These are phyloP conservation scores for Copidosoma floridanum DNA, from an alignment of 1,140 invertebrate species.

Conservation along the genomic window DNA sequence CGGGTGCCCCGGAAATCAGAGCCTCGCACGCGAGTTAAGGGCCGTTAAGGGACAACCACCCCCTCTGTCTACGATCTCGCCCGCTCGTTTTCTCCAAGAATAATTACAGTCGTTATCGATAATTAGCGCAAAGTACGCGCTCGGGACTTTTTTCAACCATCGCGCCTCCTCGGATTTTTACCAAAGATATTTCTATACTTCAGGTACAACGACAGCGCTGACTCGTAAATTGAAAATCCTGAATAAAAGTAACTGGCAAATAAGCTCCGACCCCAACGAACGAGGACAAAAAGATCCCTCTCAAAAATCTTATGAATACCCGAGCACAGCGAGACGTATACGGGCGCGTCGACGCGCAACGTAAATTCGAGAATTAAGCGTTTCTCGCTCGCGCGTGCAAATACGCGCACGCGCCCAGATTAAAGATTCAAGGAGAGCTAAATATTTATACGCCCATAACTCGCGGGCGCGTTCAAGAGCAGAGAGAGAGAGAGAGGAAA, in stretches of 20 bases:
- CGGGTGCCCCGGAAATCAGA: conserved; percentile 35
- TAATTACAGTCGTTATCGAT: conserved; percentile 52
- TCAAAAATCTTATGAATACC: too few relatives aligned
- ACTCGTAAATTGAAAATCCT: too few relatives aligned
- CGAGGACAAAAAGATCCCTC: too few relatives aligned
- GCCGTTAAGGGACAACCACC: conserved; percentile 32
- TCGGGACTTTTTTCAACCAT: conserved; percentile 37
- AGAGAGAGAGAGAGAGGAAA: neutral
- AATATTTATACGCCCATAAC: conserved; percentile 10
- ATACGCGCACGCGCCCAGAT: too few relatives aligned
- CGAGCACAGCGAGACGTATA: too few relatives aligned
- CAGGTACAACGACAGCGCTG: too few relatives aligned
- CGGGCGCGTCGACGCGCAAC: too few relatives aligned
- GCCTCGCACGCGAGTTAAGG: conserved; percentile 2
- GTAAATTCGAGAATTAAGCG: neutral
- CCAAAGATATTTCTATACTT: too few relatives aligned
- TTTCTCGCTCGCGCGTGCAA: neutral
- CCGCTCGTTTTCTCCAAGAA: conserved; percentile 44
- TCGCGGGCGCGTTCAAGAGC: neutral
- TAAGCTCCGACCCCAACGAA: too few relatives aligned
- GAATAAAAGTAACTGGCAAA: too few relatives aligned
- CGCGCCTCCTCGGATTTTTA: too few relatives aligned
- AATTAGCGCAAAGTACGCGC: conserved; percentile 47
- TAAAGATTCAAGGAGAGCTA: neutral
- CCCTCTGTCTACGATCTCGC: too few relatives aligned